Conservation (phyloP, 2,888 invertebrate genomes). For the Helicoverpa assulta region DNA sequence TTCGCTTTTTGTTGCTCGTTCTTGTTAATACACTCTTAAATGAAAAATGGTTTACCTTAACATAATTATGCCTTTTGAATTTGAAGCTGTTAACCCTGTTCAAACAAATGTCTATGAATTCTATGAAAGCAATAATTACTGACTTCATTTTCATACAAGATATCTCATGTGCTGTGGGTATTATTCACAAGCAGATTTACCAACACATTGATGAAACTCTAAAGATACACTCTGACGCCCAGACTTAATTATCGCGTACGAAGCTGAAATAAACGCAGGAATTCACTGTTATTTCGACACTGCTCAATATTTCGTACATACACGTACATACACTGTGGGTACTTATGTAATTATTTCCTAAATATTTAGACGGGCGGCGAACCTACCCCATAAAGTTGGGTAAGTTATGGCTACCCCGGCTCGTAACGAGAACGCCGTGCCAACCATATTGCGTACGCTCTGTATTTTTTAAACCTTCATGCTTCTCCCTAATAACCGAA, state of each 20-base stretch:
- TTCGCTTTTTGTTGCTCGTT: not conserved
- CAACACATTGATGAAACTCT: conserved; percentile 28
- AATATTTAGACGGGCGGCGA: conserved; percentile 78
- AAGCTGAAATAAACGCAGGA: conserved; percentile 41
- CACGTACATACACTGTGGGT: conserved; percentile 58
- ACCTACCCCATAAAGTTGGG: conserved; percentile 75
- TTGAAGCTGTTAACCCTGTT: too few species aligned
- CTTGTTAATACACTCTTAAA: not conserved
- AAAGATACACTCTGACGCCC: conserved; percentile 31
- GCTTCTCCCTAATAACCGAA: conserved; percentile 59
- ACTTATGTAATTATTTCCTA: conserved; percentile 81
- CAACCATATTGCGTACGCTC: conserved; percentile 63
- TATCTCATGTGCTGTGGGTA: conserved; percentile 5
- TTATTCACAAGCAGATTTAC: conserved; percentile 36
- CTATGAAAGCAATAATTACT: not conserved
- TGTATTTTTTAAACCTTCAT: conserved; percentile 68
- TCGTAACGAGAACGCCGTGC: conserved; percentile 69
- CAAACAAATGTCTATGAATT: too few species aligned
- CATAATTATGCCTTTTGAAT: too few species aligned
- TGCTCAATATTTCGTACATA: conserved; percentile 63
- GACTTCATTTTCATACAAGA: conserved; percentile 11
- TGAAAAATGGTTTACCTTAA: too few species aligned
- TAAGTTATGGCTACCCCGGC: conserved; percentile 74
- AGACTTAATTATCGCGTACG: conserved; percentile 36
- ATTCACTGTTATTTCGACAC: conserved; percentile 43